These are phyloP conservation scores for Rotaria macrura DNA, from an alignment of 2,888 invertebrate species.

Conservation along the genomic window DNA sequence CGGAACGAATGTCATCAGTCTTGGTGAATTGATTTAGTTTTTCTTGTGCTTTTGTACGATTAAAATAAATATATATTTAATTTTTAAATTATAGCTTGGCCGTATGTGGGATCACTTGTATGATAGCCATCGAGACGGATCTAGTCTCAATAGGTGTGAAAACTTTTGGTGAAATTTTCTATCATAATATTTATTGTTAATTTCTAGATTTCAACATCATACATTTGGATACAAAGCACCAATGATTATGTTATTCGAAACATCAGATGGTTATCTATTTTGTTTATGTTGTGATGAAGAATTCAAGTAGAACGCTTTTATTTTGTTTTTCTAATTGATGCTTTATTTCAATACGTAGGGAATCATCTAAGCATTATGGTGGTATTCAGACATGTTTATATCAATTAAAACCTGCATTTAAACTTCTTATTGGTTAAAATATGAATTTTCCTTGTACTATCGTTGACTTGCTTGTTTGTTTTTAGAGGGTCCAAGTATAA, in stretches of 20 bases:
- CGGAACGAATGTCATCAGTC: background rate
- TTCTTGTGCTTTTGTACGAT: background rate
- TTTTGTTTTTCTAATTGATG: background rate
- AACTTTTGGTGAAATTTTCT: background rate
- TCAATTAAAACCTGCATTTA: background rate
- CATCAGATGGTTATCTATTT: background rate
- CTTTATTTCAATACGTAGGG: background rate
- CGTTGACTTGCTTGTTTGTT: background rate
- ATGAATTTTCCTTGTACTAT: background rate
- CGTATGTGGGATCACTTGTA: background rate
- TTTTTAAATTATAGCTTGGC: background rate
- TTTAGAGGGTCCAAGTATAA: background rate
- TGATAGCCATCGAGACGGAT: conserved; percentile 2
- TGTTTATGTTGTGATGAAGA: conserved; percentile 22
- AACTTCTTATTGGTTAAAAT: background rate
- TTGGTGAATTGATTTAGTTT: background rate
- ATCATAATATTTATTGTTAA: background rate
- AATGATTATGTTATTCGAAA: background rate
- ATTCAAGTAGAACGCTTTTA: background rate
- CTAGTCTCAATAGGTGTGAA: background rate
- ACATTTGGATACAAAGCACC: conserved; percentile 2
- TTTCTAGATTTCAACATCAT: background rate
- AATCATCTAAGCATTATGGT: conserved; percentile 11
- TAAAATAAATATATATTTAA: no score
- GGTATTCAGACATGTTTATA: background rate